phyloP scores from a whole-genome alignment of 2,797 vertebrate genomes.

The Moxostoma hubbsi region DNA sequence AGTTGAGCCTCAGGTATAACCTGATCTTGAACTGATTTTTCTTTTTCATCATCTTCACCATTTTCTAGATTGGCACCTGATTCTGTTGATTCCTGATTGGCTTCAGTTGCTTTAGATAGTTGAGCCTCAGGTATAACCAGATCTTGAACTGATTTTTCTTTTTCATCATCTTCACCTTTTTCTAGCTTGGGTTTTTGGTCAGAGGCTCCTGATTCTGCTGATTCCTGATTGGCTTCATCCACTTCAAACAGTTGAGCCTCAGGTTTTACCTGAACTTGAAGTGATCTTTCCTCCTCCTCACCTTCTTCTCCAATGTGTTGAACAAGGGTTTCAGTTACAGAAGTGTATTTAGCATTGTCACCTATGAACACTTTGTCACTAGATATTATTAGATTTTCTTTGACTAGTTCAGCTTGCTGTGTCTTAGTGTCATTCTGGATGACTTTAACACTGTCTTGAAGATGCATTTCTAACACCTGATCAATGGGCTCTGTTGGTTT shows the following conservation, averaged over 20 bases:
- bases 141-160: neutral
- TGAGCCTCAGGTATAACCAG: neutral
- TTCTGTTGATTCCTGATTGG: too few species aligned
- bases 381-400: neutral
- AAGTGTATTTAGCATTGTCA: neutral
- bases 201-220: neutral
- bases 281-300: slow-evolving; percentile 16
- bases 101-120: neutral
- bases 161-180: neutral
- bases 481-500: neutral
- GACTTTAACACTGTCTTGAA: neutral
- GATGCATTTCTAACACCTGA: neutral
- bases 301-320: neutral
- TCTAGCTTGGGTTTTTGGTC: slow-evolving; percentile 15
- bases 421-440: neutral
- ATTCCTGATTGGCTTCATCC: slow-evolving; percentile 9
- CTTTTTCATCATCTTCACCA: neutral
- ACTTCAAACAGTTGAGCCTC: neutral
- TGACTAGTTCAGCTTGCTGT: neutral
- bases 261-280: neutral
- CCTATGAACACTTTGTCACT: neutral
- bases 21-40: slow-evolving; percentile 22
- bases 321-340: slow-evolving; percentile 8
- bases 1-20: neutral
- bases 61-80: too few species aligned